Percentiles rank a stretch among this genome's conserved stretches.
Evolutionary conservation across 2,888 invertebrate genomes (phyloP).

Genomic region (Mimachlamys varia): DNA sequence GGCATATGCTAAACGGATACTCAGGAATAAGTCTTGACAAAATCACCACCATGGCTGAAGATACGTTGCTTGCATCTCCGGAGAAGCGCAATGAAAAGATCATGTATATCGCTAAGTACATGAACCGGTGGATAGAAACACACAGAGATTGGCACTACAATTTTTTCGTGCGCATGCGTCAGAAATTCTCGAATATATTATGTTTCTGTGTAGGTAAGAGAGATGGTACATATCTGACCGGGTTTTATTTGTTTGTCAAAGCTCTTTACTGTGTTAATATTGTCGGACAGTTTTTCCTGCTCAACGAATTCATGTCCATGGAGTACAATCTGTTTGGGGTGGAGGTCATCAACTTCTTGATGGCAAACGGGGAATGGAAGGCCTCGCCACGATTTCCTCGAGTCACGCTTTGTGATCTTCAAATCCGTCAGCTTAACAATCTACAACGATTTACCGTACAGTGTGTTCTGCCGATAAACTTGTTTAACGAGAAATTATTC

Average conservation of each 20-base stretch:
- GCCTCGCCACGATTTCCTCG: conserved; percentile 67
- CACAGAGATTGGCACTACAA: conserved; percentile 65
- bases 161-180: conserved; percentile 56
- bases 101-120: conserved; percentile 62
- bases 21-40: conserved; percentile 66
- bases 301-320: conserved; percentile 65
- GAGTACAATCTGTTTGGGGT: conserved; percentile 66
- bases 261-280: conserved; percentile 62
- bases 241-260: conserved; percentile 66
- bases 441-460: conserved; percentile 66
- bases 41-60: conserved; percentile 59
- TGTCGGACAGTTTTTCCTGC: conserved; percentile 66
- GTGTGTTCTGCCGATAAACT: conserved; percentile 69
- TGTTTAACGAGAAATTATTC: conserved; percentile 70
- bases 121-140: conserved; percentile 66
- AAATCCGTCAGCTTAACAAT: conserved; percentile 65
- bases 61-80: conserved; percentile 58
- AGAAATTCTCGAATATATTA: conserved; percentile 61
- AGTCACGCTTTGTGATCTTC: conserved; percentile 68
- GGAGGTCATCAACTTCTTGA: conserved; percentile 60
- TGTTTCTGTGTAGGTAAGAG: conserved; percentile 63
- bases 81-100: conserved; percentile 62
- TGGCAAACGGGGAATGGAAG: conserved; percentile 60
- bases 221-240: conserved; percentile 66
- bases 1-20: conserved; percentile 64